A percentile compares a stretch with the other conserved stretches of the same genome.
Conservation (phyloP, 2,888 invertebrate species). For the Argyresthia goedartella region DNA sequence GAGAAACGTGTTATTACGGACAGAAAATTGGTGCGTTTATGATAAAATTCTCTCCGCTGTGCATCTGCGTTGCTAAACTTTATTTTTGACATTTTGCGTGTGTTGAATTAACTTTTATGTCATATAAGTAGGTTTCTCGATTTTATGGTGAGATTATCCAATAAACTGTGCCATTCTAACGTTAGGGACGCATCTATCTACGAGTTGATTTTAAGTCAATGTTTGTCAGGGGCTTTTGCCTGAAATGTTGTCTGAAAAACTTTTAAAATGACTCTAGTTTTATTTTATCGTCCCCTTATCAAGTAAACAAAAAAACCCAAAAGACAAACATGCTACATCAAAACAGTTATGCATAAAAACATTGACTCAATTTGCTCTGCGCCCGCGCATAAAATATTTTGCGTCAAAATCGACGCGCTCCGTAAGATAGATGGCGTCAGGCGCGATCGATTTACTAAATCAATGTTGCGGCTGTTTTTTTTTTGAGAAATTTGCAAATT, state of each 20-base stretch:
- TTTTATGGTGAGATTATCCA: conserved; percentile 6
- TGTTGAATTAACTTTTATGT: conserved; percentile 27
- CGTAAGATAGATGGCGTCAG: conserved; percentile 37
- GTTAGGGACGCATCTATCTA: too few species aligned
- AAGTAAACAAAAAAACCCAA: background rate
- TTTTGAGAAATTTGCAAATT: background rate
- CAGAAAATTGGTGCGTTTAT: conserved; percentile 49
- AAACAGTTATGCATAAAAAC: conserved; percentile 13
- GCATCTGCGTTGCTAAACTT: conserved; percentile 26
- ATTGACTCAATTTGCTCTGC: conserved; percentile 13
- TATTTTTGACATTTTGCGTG: conserved; percentile 22
- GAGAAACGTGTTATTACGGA: conserved; percentile 40
- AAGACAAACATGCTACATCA: conserved; percentile 10
- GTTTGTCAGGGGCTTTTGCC: too few species aligned
- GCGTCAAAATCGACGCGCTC: conserved; percentile 21
- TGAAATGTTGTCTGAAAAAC: too few species aligned
- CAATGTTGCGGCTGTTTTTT: conserved; percentile 33
- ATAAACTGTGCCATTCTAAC: background rate
- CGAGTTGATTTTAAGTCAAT: too few species aligned
- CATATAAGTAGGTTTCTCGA: conserved; percentile 20
- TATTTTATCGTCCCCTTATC: too few species aligned
- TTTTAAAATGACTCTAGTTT: too few species aligned
- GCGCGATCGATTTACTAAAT: conserved; percentile 34
- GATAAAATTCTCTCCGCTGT: conserved; percentile 35
- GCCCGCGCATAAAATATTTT: background rate